phyloP scores from a whole-genome alignment of 2,113 vertebrate species.

The Malaclemys terrapin region DNA sequence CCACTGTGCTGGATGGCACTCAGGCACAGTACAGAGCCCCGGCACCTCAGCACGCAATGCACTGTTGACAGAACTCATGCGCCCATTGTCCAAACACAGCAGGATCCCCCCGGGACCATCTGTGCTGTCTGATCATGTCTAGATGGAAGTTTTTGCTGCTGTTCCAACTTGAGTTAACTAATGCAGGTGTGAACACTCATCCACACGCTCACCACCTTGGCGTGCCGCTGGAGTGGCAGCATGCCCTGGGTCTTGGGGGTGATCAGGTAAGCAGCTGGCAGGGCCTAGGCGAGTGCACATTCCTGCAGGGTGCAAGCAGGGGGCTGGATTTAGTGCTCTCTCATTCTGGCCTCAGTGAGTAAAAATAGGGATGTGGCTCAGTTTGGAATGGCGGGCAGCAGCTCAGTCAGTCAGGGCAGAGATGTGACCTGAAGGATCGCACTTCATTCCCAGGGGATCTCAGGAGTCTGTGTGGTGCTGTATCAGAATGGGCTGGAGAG shows the following conservation, averaged over 20 bases:
- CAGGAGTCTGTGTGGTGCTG: neutral
- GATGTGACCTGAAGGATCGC: too few species aligned
- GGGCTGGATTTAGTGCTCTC: neutral
- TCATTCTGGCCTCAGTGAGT: neutral
- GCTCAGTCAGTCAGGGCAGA: neutral
- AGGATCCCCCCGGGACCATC: neutral
- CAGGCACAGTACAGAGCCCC: too few species aligned
- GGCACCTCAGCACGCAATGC: too few species aligned
- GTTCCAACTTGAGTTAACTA: neutral
- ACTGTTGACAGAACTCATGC: too few species aligned
- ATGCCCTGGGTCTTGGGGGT: neutral
- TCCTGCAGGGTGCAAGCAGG: neutral
- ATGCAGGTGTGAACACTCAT: neutral
- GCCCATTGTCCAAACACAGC: neutral
- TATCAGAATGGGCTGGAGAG: too few species aligned
- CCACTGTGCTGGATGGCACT: too few species aligned
- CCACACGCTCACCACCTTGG: neutral
- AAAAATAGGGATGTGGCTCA: neutral
- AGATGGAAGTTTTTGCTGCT: neutral
- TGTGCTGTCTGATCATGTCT: neutral
- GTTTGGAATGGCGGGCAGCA: neutral
- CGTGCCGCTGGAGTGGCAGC: neutral
- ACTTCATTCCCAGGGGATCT: neutral
- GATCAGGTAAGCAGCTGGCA: neutral
- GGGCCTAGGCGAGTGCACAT: neutral